A percentile compares a stretch with the other conserved stretches of the same genome.
Evolutionary conservation across 2,113 vertebrate species (phyloP).

Genomic region (Onychorhynchus coronatus): DNA sequence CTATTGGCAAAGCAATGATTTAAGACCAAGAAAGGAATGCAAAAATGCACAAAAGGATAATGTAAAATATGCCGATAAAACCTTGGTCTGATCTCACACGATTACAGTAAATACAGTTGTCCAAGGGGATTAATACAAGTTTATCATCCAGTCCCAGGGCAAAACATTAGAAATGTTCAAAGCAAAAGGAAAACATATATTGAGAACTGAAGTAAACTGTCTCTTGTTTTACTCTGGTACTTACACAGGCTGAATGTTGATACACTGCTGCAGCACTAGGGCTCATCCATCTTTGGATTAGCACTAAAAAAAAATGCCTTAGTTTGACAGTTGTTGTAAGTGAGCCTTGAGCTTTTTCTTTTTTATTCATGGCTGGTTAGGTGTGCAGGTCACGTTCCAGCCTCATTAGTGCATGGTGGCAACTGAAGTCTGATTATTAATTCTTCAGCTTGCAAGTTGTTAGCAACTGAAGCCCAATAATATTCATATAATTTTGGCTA

Average conservation of each 20-base stretch:
- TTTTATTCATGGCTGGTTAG: constrained; percentile 22
- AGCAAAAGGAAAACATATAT: neutral
- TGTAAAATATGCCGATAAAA: neutral
- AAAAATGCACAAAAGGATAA: neutral
- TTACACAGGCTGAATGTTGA: constrained; percentile 4
- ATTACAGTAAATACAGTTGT: neutral
- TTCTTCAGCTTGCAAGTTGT: constrained; percentile 29
- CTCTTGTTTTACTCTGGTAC: neutral
- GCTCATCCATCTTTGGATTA: constrained; percentile 19
- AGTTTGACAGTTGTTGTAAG: constrained; percentile 25
- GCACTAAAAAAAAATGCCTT: neutral
- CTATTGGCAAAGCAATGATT: neutral
- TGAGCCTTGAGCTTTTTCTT: neutral
- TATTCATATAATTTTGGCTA: constrained; percentile 4
- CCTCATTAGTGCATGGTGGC: constrained; percentile 33
- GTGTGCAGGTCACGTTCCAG: constrained; percentile 30
- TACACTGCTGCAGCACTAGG: neutral
- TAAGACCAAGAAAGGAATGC: neutral
- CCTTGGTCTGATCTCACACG: neutral
- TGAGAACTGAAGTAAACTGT: neutral
- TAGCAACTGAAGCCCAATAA: constrained; percentile 6
- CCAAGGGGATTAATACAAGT: neutral
- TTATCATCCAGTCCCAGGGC: neutral
- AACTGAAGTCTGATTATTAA: constrained; percentile 47
- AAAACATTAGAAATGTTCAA: neutral